Evolutionary conservation across 2,888 invertebrate genomes (phyloP).

Genomic region (Philereme vetulata): DNA sequence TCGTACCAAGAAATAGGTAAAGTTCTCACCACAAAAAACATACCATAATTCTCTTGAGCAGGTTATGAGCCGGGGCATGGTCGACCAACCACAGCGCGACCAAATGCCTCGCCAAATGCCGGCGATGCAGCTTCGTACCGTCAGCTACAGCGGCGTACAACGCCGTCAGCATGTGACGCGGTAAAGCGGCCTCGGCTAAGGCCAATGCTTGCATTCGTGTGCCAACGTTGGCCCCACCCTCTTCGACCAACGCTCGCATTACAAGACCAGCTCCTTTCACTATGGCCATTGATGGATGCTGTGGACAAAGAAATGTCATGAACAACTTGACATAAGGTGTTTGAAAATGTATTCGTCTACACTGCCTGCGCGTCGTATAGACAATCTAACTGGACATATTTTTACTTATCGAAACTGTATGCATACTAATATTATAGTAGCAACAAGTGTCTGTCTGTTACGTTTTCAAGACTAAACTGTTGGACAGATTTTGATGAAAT

Average conservation of each 20-base stretch:
- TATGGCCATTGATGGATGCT: slow-evolving; percentile 98
- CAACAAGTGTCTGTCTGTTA: too few relatives aligned
- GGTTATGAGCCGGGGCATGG: slow-evolving; percentile 94
- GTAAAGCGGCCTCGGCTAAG: slow-evolving; percentile 97
- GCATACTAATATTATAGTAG: too few relatives aligned
- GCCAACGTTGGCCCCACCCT: slow-evolving; percentile 96
- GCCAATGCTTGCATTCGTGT: slow-evolving; percentile 97
- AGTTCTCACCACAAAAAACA: not conserved
- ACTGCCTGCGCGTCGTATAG: too few relatives aligned
- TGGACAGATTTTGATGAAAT: too few relatives aligned
- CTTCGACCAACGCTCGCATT: slow-evolving; percentile 98
- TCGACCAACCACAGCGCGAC: slow-evolving; percentile 98
- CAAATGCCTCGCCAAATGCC: slow-evolving; percentile 95
- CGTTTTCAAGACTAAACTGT: too few relatives aligned
- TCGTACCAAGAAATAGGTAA: too few relatives aligned
- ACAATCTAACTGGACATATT: too few relatives aligned
- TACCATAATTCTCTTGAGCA: slow-evolving; percentile 95
- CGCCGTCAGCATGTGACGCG: slow-evolving; percentile 95
- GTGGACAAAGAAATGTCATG: slow-evolving; percentile 34
- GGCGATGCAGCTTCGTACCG: slow-evolving; percentile 91
- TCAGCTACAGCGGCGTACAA: slow-evolving; percentile 87
- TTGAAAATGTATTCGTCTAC: too few relatives aligned
- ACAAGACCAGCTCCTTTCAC: slow-evolving; percentile 99
- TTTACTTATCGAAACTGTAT: too few relatives aligned
- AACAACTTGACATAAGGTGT: not conserved